phyloP scores from a whole-genome alignment of 2,797 vertebrate genomes.

The Gastrophryne carolinensis region DNA sequence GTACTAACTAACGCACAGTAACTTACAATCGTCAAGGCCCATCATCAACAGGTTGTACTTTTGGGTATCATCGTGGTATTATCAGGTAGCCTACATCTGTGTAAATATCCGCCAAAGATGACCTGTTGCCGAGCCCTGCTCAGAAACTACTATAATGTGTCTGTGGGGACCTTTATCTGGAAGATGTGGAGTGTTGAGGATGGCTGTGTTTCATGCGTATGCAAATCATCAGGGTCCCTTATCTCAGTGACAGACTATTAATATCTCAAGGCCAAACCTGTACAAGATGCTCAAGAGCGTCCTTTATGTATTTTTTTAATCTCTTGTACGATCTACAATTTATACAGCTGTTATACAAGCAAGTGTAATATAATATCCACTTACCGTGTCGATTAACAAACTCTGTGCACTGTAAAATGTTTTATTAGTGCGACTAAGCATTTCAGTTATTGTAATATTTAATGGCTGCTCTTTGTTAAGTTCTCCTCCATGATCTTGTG shows the following conservation, averaged over 20 bases:
- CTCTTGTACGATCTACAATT: background rate
- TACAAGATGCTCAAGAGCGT: background rate
- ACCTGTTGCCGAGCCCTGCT: no score
- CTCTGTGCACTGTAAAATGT: background rate
- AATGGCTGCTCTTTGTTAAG: background rate
- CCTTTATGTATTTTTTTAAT: background rate
- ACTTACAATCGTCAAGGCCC: no score
- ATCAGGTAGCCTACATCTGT: no score
- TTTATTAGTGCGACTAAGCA: background rate
- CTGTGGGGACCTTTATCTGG: no score
- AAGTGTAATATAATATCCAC: background rate
- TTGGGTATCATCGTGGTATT: no score
- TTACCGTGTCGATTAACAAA: background rate
- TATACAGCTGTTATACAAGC: background rate
- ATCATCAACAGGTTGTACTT: no score
- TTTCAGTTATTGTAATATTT: background rate
- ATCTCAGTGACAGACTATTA: background rate
- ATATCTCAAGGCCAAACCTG: slow-evolving; percentile 1
- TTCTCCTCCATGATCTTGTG: background rate
- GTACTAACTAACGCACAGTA: no score
- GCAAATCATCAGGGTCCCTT: background rate
- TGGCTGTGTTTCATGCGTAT: no score
- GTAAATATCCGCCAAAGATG: no score
- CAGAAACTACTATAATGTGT: no score
- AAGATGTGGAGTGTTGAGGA: no score